Evolutionary conservation across 2,888 invertebrate species (phyloP).

Genomic region (Vandiemenella viatica): DNA sequence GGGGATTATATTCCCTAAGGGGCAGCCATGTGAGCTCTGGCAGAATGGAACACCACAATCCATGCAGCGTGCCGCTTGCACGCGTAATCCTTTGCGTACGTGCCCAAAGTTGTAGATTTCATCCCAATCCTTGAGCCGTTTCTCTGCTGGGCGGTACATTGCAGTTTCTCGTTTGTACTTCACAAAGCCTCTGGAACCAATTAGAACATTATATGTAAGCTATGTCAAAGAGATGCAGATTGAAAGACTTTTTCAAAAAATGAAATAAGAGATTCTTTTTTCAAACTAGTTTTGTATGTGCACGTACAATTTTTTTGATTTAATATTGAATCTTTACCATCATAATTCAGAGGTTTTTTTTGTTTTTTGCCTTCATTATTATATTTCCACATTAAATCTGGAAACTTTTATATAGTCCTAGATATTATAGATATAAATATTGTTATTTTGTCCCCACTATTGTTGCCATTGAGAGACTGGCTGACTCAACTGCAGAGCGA

Average conservation of each 20-base stretch:
- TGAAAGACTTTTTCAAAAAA: background rate
- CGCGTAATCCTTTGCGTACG: conserved; percentile 74
- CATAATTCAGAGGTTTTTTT: too few species aligned
- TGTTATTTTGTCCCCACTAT: too few species aligned
- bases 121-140: conserved; percentile 85
- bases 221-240: background rate
- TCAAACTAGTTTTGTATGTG: too few species aligned
- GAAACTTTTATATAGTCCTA: too few species aligned
- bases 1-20: conserved; percentile 94
- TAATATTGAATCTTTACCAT: too few species aligned
- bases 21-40: conserved; percentile 87
- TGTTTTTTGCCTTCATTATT: too few species aligned
- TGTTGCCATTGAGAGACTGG: too few species aligned
- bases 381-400: too few species aligned
- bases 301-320: too few species aligned
- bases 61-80: conserved; percentile 94
- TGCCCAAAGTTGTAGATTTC: conserved; percentile 84
- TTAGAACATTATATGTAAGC: background rate
- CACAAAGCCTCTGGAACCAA: conserved; percentile 65
- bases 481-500: too few species aligned
- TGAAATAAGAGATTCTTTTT: background rate
- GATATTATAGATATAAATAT: too few species aligned
- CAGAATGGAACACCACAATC: conserved; percentile 99
- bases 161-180: conserved; percentile 84
- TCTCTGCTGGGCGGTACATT: conserved; percentile 71